Evolutionary conservation across 2,797 vertebrate genomes (phyloP).

Genomic region (Syngnathus rostellatus): DNA sequence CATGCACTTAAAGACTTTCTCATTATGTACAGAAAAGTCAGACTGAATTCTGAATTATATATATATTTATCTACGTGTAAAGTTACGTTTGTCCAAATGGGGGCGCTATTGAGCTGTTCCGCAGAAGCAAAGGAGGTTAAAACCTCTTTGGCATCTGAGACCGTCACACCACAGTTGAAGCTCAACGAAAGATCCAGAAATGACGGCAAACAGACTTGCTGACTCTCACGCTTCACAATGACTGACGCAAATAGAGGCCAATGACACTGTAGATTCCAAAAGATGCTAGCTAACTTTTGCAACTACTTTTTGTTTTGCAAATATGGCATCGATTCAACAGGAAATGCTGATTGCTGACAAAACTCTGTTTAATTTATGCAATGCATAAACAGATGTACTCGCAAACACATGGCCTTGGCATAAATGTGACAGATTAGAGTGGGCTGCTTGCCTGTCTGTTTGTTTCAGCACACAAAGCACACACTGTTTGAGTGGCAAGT

Average conservation of each 20-base stretch:
- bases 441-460: not conserved
- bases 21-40: not conserved
- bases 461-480: conserved; percentile 15
- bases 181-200: conserved; percentile 39
- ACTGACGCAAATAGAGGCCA: conserved; percentile 23
- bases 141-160: conserved; percentile 30
- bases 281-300: too few relatives aligned
- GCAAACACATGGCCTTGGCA: not conserved
- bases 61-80: not conserved
- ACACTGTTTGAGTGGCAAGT: conserved; percentile 24
- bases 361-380: not conserved
- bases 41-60: not conserved
- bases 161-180: conserved; percentile 9
- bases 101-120: conserved; percentile 53
- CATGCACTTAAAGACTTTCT: not conserved
- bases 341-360: not conserved
- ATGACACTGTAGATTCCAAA: not conserved
- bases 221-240: conserved; percentile 36
- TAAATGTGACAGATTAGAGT: conserved; percentile 8
- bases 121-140: conserved; percentile 5
- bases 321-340: conserved; percentile 1
- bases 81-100: conserved; percentile 44
- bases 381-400: not conserved
- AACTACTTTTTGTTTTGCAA: not conserved
- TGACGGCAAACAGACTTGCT: conserved; percentile 49